These are phyloP conservation scores for Heliconius aoede DNA, from an alignment of 2,888 invertebrate genomes.

Conservation along the genomic window DNA sequence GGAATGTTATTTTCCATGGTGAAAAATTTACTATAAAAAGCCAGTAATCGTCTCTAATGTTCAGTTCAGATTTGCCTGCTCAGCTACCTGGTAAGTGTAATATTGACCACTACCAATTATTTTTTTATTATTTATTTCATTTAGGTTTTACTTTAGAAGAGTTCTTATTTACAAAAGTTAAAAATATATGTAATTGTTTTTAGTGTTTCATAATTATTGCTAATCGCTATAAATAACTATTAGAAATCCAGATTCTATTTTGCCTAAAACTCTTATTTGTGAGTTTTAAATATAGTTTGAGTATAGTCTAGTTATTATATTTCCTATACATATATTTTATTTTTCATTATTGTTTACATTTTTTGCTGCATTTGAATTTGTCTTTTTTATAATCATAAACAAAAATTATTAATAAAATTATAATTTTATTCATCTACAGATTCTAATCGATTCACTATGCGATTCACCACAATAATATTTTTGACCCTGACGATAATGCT, in stretches of 20 bases:
- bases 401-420: neutral
- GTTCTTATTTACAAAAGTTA: too few relatives aligned
- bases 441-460: conserved; percentile 57
- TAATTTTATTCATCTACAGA: conserved; percentile 4
- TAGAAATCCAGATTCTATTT: too few relatives aligned
- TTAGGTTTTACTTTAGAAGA: neutral
- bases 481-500: conserved; percentile 60
- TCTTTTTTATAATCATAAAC: neutral
- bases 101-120: neutral
- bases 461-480: conserved; percentile 59
- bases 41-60: conserved; percentile 49
- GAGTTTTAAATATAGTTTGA: too few relatives aligned
- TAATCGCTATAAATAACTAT: too few relatives aligned
- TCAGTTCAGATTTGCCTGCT: conserved; percentile 56
- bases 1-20: conserved; percentile 67
- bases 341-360: neutral
- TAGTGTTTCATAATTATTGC: too few relatives aligned
- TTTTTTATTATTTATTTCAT: neutral
- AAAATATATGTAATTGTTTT: too few relatives aligned
- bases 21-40: conserved; percentile 65
- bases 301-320: neutral
- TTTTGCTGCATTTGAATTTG: neutral
- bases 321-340: neutral
- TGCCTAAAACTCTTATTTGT: too few relatives aligned
- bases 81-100: conserved; percentile 41